These are phyloP conservation scores for Sinelater perroti DNA, from an alignment of 2,888 invertebrate genomes.

Conservation along the genomic window DNA sequence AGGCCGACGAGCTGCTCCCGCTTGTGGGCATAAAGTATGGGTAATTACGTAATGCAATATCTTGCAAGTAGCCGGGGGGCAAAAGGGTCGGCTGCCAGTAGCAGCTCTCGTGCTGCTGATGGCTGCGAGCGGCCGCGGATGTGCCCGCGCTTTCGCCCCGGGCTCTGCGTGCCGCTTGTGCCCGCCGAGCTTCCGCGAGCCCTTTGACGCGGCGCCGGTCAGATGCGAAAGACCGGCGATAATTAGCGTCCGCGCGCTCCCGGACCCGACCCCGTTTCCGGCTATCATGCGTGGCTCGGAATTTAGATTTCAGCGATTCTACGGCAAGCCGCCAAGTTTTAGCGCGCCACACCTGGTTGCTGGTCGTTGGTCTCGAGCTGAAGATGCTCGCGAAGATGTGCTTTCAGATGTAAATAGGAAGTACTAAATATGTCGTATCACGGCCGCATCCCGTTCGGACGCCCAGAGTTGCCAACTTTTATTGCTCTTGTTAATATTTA, in stretches of 20 bases:
- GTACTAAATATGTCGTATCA: too few relatives aligned
- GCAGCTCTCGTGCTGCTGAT: constrained; percentile 49
- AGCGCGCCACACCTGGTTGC: not conserved
- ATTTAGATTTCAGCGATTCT: constrained; percentile 7
- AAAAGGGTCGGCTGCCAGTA: constrained; percentile 48
- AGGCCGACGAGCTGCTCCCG: constrained; percentile 32
- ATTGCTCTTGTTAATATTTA: too few relatives aligned
- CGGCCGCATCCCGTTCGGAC: too few relatives aligned
- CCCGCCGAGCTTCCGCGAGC: constrained; percentile 50
- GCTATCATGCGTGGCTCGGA: not conserved
- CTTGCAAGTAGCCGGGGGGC: constrained; percentile 42
- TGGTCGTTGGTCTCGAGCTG: not conserved
- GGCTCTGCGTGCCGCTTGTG: constrained; percentile 53
- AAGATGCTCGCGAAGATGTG: not conserved
- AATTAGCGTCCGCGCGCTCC: not conserved
- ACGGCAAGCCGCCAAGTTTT: not conserved
- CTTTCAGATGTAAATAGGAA: too few relatives aligned
- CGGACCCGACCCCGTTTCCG: not conserved
- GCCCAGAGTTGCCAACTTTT: too few relatives aligned
- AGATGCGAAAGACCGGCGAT: not conserved
- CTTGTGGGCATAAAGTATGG: constrained; percentile 35
- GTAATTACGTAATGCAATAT: constrained; percentile 41
- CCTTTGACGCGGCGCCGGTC: constrained; percentile 24
- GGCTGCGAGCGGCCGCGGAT: constrained; percentile 48
- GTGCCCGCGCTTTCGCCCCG: constrained; percentile 44